A percentile compares a stretch with the other conserved stretches of the same genome.
phyloP scores from a whole-genome alignment of 2,888 invertebrate species.

The Calameuta pallipes region DNA sequence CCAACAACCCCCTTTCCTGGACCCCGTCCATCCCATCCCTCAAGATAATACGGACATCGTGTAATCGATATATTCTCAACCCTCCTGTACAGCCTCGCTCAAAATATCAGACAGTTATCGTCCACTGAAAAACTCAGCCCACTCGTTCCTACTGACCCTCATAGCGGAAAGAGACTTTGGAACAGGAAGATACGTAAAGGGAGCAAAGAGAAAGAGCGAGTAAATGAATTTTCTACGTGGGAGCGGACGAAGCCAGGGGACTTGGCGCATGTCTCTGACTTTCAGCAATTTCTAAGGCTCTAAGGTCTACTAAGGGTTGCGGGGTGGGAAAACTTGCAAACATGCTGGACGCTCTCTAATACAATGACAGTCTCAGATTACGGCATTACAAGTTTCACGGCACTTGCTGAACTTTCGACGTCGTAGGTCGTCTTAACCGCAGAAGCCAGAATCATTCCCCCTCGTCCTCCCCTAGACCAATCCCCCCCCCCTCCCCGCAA shows the following conservation, averaged over 20 bases:
- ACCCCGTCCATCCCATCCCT: constrained; percentile 48
- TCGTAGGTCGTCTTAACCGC: constrained; percentile 6
- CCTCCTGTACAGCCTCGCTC: constrained; percentile 17
- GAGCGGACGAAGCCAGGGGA: background rate
- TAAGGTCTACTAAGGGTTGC: background rate
- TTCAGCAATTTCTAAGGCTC: background rate
- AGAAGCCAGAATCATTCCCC: background rate
- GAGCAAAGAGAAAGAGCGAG: background rate
- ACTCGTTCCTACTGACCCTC: background rate
- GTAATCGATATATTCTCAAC: constrained; percentile 56
- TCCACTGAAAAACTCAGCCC: background rate
- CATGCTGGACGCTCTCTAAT: constrained; percentile 31
- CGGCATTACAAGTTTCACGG: constrained; percentile 43
- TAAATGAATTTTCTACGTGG: background rate
- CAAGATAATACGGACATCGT: constrained; percentile 60
- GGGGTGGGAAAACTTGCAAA: constrained; percentile 24
- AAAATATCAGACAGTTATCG: background rate
- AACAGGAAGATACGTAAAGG: background rate
- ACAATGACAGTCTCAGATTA: constrained; percentile 51
- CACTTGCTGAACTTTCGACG: constrained; percentile 4
- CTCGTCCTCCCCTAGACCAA: background rate
- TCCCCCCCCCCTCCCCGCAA: too few species aligned
- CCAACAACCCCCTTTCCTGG: constrained; percentile 42
- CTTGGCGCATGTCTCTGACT: background rate
- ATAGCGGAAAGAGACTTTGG: background rate